These are phyloP conservation scores for Lepidochrysops patricia DNA, from an alignment of 2,888 invertebrate species.

Conservation along the genomic window DNA sequence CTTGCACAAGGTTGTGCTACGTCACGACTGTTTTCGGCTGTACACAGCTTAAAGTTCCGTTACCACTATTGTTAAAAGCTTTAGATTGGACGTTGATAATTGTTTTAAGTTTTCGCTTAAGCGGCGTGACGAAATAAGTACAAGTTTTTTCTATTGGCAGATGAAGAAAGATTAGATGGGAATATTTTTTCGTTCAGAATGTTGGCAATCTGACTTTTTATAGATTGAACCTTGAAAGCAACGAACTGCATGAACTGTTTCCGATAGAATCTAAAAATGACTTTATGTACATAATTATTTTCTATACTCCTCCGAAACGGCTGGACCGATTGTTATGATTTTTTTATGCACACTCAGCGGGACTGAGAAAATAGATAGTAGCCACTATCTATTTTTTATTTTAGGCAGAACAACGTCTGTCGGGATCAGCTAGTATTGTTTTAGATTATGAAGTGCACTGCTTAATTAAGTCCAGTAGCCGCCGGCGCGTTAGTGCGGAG, in stretches of 20 bases:
- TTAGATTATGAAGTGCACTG: neutral
- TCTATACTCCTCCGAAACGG: too few species aligned
- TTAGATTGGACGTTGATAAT: slow-evolving; percentile 7
- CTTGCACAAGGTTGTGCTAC: slow-evolving; percentile 30
- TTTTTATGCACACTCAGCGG: too few species aligned
- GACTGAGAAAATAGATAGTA: too few species aligned
- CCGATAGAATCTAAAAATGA: too few species aligned
- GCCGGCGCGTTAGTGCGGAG: neutral
- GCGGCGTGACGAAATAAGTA: neutral
- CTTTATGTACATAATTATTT: too few species aligned
- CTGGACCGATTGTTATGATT: too few species aligned
- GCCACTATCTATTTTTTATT: too few species aligned
- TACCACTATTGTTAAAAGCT: slow-evolving; percentile 12
- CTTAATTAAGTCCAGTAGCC: neutral
- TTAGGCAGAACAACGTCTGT: too few species aligned
- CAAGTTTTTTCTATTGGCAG: neutral
- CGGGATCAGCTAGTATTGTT: too few species aligned
- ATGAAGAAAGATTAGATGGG: neutral
- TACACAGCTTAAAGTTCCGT: slow-evolving; percentile 15
- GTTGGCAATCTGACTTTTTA: too few species aligned
- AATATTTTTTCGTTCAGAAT: neutral
- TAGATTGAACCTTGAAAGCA: too few species aligned
- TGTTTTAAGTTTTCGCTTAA: slow-evolving; percentile 1
- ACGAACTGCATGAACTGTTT: too few species aligned
- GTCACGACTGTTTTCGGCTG: slow-evolving; percentile 23